phyloP scores from a whole-genome alignment of 35 echinoderm and acorn worm species.

The Ophiothrix spiculata region DNA sequence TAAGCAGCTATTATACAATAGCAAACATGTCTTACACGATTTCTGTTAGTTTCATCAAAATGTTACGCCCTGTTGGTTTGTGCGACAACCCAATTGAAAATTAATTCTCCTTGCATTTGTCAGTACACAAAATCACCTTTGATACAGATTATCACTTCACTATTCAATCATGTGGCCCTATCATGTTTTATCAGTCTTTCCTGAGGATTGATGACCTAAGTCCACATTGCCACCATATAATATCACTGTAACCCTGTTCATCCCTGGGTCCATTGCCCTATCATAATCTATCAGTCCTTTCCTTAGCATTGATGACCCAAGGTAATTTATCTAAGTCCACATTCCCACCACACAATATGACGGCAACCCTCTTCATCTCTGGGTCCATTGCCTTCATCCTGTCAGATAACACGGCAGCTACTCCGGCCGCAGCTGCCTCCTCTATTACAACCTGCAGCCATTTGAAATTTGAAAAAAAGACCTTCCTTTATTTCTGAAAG shows the following conservation, averaged over 20 bases:
- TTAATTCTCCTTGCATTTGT: no score
- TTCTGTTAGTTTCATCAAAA: no score
- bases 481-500: no score
- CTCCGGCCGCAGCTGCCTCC: slow-evolving; percentile 54
- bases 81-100: no score
- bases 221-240: slow-evolving; percentile 72
- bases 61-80: no score
- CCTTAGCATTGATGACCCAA: slow-evolving; percentile 63
- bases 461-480: slow-evolving; percentile 10
- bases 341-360: slow-evolving; percentile 75
- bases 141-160: no score
- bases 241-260: slow-evolving; percentile 49
- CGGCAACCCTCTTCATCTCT: slow-evolving; percentile 44
- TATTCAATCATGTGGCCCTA: no score
- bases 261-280: slow-evolving; percentile 30
- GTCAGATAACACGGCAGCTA: slow-evolving; percentile 68
- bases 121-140: no score
- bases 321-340: slow-evolving; percentile 60
- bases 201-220: no score
- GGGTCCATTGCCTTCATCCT: slow-evolving; percentile 46
- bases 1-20: no score
- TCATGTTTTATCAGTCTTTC: no score
- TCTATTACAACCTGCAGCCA: slow-evolving; percentile 68
- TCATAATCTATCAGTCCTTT: slow-evolving; percentile 48
- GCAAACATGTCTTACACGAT: no score